Conservation (phyloP, 2,113 vertebrate species). For the Ochotona princeps region DNA sequence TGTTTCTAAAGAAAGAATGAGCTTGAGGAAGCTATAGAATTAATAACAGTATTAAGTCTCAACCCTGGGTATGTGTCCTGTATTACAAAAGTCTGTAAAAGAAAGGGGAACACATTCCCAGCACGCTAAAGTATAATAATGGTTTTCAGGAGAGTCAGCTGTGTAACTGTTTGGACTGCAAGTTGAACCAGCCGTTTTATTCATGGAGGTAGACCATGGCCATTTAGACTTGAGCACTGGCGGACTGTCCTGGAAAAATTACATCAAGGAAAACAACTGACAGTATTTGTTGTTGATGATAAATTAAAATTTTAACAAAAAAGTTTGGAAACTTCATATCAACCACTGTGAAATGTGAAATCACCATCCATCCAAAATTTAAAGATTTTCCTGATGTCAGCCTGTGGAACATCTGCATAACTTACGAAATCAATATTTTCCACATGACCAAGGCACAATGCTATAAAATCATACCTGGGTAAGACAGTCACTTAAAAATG, state of each 20-base stretch:
- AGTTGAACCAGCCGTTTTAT: background rate
- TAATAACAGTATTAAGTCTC: background rate
- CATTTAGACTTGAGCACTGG: background rate
- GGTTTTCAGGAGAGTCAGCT: background rate
- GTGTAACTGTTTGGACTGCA: background rate
- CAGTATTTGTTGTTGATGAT: background rate
- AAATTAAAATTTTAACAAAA: constrained; percentile 31
- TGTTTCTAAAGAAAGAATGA: background rate
- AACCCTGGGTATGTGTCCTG: background rate
- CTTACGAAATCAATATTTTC: background rate
- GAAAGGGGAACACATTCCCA: background rate
- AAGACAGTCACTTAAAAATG: constrained; percentile 40
- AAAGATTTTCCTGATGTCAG: background rate
- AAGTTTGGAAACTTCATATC: constrained; percentile 25
- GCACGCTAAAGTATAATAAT: background rate
- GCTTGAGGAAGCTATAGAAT: constrained; percentile 10
- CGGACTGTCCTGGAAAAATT: background rate
- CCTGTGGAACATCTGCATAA: background rate
- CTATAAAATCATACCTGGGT: background rate
- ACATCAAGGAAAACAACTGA: constrained; percentile 44
- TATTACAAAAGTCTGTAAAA: background rate
- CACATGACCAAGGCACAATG: background rate
- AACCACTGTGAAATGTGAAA: background rate
- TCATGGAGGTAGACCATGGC: background rate
- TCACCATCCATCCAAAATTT: background rate